phyloP scores from a whole-genome alignment of 2,888 invertebrate genomes.

The Philaethria dido region DNA sequence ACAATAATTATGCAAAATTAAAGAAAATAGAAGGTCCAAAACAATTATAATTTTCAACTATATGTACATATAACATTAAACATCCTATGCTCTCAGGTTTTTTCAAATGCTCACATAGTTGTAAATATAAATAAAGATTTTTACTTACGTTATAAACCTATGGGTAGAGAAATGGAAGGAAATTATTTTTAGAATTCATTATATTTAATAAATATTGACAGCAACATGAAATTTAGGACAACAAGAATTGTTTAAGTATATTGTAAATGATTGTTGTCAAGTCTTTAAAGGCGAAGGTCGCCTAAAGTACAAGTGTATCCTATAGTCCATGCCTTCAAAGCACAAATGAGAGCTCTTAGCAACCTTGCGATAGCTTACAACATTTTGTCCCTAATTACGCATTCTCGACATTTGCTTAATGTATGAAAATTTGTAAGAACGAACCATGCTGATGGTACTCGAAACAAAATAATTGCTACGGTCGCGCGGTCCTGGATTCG shows the following conservation, averaged over 20 bases:
- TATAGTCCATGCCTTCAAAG: conserved; percentile 64
- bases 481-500: conserved; percentile 79
- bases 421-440: conserved; percentile 83
- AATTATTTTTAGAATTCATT: too few species aligned
- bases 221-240: too few species aligned
- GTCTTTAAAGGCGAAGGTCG: conserved; percentile 39
- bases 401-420: conserved; percentile 82
- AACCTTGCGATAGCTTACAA: conserved; percentile 69
- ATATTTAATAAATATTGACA: background rate
- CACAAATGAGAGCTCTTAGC: conserved; percentile 68
- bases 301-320: conserved; percentile 54
- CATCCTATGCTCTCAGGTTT: too few species aligned
- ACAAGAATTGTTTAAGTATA: too few species aligned
- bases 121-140: too few species aligned
- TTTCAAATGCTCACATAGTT: too few species aligned
- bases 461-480: conserved; percentile 83
- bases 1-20: too few species aligned
- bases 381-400: conserved; percentile 79
- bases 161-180: too few species aligned
- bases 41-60: too few species aligned
- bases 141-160: too few species aligned
- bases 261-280: conserved; percentile 1
- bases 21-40: too few species aligned
- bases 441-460: conserved; percentile 82
- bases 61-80: too few species aligned